Base-by-base conservation (phyloP, 2,888 invertebrate genomes). In the Euphydryas editha region DNA sequence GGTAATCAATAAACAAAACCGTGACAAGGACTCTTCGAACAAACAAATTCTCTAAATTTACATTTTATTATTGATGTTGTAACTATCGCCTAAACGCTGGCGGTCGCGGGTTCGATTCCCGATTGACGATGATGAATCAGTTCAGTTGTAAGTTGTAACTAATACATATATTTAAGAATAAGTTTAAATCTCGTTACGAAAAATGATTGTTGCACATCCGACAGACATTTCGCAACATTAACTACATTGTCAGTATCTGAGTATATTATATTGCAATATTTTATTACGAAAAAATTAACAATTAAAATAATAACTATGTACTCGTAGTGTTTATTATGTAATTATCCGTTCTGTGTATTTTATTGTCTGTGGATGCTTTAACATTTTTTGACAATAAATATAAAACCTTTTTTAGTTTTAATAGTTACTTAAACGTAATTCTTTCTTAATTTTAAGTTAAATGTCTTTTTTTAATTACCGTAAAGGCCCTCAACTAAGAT, bases 221-320 rank as follows among this genome's bases (percentile, higher is more conserved):
- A 21, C 24, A 5, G 7, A 13, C 8, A 17, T 51, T 51, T 51
- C 24, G 15, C 7, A 30, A 51, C 17, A 20, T 46, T 18, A n/a
- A 24, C 11, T 18, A 24, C 51, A 51, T 51, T 51, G 21, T 51
- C 24, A 13, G 11, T 1, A 15, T 39, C 4, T 30, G 30, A 54
- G 51, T 54, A 54, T 30, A 20, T 13, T 49, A 20, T 6, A 51
- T 15, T 51, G 20, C 49, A 20, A 51, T 51, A 51, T 51, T 51
- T 54, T 36, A 54, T 54, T 54, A 54, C 54, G 54, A 54, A 30
- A 21, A 39, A 44, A 54, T 8, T n/a, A n/a, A 36, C 15, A 54
- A 36, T 54, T 54, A 17, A 17, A 36, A 36, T 30, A 17, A 54
- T 36, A 30, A 54, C 21, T n/a, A n/a, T 51, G 51, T 51, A 51